Conservation (phyloP, 2,888 invertebrate species). For the Nysson spinosus region DNA sequence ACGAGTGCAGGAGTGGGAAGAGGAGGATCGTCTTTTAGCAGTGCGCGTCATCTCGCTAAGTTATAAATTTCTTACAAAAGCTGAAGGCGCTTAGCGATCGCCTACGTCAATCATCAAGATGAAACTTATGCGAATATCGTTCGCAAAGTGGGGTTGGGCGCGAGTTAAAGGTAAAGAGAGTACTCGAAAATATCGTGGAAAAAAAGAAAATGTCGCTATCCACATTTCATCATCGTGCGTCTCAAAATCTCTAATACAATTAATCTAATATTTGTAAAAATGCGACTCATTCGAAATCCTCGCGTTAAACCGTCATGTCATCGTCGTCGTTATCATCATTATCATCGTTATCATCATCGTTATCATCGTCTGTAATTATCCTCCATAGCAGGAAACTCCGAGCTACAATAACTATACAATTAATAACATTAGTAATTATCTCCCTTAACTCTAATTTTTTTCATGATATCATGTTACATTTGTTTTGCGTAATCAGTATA, state of each 20-base stretch:
- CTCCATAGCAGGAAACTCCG: constrained; percentile 29
- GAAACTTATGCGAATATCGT: constrained; percentile 17
- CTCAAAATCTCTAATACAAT: constrained; percentile 57
- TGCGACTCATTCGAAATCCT: constrained; percentile 54
- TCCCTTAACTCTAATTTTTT: constrained; percentile 52
- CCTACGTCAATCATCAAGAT: constrained; percentile 31
- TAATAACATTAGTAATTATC: constrained; percentile 64
- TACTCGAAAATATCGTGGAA: constrained; percentile 32
- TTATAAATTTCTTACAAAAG: constrained; percentile 47
- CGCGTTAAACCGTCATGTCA: constrained; percentile 42
- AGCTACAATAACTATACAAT: constrained; percentile 61
- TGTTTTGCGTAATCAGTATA: constrained; percentile 32
- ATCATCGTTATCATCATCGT: constrained; percentile 21
- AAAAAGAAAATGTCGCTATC: constrained; percentile 34
- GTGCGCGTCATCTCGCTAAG: constrained; percentile 35
- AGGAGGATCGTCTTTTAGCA: constrained; percentile 23
- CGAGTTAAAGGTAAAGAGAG: constrained; percentile 39
- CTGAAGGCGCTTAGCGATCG: constrained; percentile 37
- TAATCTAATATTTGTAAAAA: constrained; percentile 66
- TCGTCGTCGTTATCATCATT: constrained; percentile 13
- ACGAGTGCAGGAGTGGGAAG: constrained; percentile 32
- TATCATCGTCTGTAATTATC: constrained; percentile 32
- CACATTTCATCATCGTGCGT: constrained; percentile 48
- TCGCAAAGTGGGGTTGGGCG: constrained; percentile 29
- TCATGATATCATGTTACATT: constrained; percentile 41